Evolutionary conservation across 2,888 invertebrate species (phyloP), one percentile per base, ranked within the genome.

Genomic region (Andricus quercusramuli): DNA sequence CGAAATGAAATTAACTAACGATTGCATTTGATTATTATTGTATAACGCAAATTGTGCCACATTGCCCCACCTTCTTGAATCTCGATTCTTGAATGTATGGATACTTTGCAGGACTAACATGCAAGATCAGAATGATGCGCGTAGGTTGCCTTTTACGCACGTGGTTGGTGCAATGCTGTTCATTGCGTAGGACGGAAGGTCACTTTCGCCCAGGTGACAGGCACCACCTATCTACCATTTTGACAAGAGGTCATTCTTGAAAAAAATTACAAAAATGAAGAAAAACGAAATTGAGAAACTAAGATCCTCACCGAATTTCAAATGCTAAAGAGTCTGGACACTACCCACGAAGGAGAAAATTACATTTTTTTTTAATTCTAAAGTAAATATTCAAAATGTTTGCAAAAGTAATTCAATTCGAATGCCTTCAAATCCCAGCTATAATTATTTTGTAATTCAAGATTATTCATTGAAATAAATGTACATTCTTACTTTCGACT

Each of bases 171-270:
- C 74, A 74, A 74, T 74, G 74, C 74, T 56, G 11, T 74, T 56
- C 74, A 70, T 70, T n/a, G 74, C 56, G 74, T 74, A 74, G 74
- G 74, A 74, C 56, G 74, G 74, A 56, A 74, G 74, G 74, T 74
- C 74, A 74, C 74, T 74, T 74, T 74, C 74, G 11, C 74, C n/a
- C 74, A 64, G 64, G 64, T 64, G 22, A 25, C 29, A 64, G 64
- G 29, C 29, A 64, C 25, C 29, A 64, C 17, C 25, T 25, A 64
- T 29, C 29, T 17, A 64, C 17, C 29, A 29, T 29, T 29, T 64
- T 64, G 25, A 25, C 25, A 29, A 64, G 64, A 64, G 64, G 25
- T 29, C 25, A 64, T 17, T 25, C 22, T 25, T 15, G 0, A 64
- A 64, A 29, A 64, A 17, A 29, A n/a, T 11, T 59, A 11, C 22